A percentile compares a stretch with the other conserved stretches of the same genome.
Conservation (phyloP, 2,113 vertebrate species). For the Centropus unirufus region DNA sequence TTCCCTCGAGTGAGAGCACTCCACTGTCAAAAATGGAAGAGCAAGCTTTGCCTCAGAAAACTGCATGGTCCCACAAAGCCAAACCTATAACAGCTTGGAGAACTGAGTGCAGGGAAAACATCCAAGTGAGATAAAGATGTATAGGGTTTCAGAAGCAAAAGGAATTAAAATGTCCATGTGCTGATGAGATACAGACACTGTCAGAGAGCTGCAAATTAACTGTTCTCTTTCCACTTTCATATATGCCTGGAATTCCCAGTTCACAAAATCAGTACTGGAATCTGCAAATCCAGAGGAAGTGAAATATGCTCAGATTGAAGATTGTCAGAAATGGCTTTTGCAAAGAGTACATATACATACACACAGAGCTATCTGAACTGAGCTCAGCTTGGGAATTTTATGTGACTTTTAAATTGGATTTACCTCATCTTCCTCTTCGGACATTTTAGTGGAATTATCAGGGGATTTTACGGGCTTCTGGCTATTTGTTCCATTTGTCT, state of each 20-base stretch:
- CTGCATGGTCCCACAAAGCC: not conserved
- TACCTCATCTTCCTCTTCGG: constrained; percentile 87
- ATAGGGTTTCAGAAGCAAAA: not conserved
- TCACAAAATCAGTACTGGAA: not conserved
- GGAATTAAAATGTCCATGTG: not conserved
- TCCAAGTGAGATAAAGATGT: constrained; percentile 4
- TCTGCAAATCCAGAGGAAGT: not conserved
- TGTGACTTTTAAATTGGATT: constrained; percentile 5
- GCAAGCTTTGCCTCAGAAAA: not conserved
- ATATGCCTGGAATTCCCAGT: not conserved
- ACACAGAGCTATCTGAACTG: not conserved
- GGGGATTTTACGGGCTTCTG: constrained; percentile 86
- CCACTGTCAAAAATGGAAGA: not conserved
- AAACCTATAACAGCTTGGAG: constrained; percentile 12
- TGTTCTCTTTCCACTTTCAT: not conserved
- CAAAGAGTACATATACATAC: not conserved
- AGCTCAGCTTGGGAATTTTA: not conserved
- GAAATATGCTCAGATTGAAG: not conserved
- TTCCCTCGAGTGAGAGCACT: not conserved
- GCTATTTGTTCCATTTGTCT: constrained; percentile 77
- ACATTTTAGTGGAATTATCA: constrained; percentile 79
- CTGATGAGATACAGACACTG: not conserved
- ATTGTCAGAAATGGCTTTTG: not conserved
- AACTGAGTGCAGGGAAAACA: not conserved
- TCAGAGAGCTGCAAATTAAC: not conserved